Base-by-base conservation (phyloP, 35 echinoderm and acorn worm genomes). In the Acanthaster planci region DNA sequence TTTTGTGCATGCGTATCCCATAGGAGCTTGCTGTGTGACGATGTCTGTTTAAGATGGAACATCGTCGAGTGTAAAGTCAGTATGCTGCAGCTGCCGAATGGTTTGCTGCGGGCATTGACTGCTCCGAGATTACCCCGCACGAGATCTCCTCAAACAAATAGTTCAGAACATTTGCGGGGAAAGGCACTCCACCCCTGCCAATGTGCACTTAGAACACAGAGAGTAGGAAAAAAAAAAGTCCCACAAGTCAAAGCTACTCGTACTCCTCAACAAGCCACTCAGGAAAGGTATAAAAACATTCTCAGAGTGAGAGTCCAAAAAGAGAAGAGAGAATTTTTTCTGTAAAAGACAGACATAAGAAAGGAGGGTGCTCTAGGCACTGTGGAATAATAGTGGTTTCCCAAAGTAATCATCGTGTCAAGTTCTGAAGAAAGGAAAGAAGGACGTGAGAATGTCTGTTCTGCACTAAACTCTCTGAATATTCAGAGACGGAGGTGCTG, bases 131-230 rank as follows among this genome's bases (percentile, higher is more conserved):
- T 36, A 31, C 30, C 64, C 64, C 64, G 26, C 64, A 72, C 64
- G 34, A 72, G 64, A 72, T 72, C 64, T 72, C 64, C 34, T 72
- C 64, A 72, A 72, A 72, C 30, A 72, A 72, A 26, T 72, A 72
- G 27, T 26, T 72, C 34, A 34, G 64, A 34, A 72, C 64, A 72
- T 31, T 72, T 72, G 64, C 34, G 14, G 12, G 64, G 30, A 72
- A 35, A 14, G 34, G 10, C 18, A 21, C 23, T 29, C 64, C 18
- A 72, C n/a, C n/a, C 64, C n/a, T n/a, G 30, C 26, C 64, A 72
- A 35, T 72, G 64, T 35, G 34, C 64, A 72, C 64, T 72, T 72
- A 14, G 14, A 29, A 34, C 64, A 7, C 10, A 67, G 4, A n/a
- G n/a, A n/a, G n/a, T n/a, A n/a, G n/a, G n/a, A n/a, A n/a, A 6